Conservation (phyloP, 2,113 vertebrate species). For the Mustela lutreola region DNA sequence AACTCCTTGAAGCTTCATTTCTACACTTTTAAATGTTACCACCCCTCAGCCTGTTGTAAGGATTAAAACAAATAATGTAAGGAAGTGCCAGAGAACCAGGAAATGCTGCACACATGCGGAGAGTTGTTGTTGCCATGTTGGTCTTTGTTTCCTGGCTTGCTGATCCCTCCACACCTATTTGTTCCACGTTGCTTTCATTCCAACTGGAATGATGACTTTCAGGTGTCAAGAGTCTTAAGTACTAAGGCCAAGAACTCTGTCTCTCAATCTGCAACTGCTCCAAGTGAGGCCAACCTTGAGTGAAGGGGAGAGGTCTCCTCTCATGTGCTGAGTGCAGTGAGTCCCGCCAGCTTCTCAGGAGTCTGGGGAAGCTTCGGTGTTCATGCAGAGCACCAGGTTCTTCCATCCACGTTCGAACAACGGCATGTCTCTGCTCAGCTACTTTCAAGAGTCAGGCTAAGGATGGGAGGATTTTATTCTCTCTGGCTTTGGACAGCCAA, state of each 20-base stretch:
- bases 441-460: neutral
- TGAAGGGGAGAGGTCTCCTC: neutral
- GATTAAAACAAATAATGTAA: conserved; percentile 20
- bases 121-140: neutral
- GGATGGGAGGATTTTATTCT: neutral
- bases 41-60: neutral
- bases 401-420: neutral
- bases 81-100: neutral
- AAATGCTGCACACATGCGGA: neutral
- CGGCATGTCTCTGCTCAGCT: neutral
- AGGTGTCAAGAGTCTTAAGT: neutral
- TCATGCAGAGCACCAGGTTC: neutral
- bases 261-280: neutral
- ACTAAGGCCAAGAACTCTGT: neutral
- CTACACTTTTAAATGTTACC: neutral
- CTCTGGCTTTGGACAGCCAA: neutral
- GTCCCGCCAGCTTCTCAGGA: neutral
- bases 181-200: neutral
- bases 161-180: neutral
- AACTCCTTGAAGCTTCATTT: conserved; percentile 10
- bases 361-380: neutral
- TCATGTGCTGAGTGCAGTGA: neutral
- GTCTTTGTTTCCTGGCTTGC: neutral
- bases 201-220: conserved; percentile 17
- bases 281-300: neutral